A percentile compares a stretch with the other conserved stretches of the same genome.
These are phyloP conservation scores for Cebuella pygmaea DNA, from an alignment of 2,797 vertebrate species.

Conservation along the genomic window DNA sequence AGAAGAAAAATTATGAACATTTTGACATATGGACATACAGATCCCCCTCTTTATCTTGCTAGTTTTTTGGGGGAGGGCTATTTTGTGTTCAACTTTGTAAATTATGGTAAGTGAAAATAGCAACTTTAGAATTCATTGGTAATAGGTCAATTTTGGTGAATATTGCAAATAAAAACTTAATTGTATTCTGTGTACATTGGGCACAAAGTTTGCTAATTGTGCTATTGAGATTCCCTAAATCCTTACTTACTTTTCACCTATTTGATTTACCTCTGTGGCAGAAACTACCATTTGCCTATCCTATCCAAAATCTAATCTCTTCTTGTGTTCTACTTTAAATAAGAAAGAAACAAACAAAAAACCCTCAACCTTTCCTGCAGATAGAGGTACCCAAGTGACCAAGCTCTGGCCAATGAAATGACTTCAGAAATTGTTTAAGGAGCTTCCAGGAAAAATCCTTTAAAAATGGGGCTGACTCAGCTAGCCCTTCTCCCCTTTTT, in stretches of 20 bases:
- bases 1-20: not conserved
- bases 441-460: not conserved
- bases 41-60: not conserved
- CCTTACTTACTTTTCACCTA: conserved; percentile 34
- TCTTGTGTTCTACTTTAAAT: not conserved
- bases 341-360: not conserved
- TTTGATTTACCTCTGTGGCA: not conserved
- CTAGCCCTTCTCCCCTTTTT: not conserved
- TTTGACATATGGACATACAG: not conserved
- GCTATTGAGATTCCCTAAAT: not conserved
- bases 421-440: not conserved
- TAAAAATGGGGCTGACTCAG: not conserved
- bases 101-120: not conserved
- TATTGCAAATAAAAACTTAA: conserved; percentile 10
- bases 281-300: not conserved
- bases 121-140: not conserved
- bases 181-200: not conserved
- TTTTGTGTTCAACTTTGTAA: not conserved
- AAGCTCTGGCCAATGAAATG: conserved; percentile 14
- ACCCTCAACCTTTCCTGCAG: not conserved
- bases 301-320: not conserved
- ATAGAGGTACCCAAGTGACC: not conserved
- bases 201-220: not conserved
- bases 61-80: not conserved
- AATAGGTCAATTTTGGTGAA: conserved; percentile 23